A percentile compares a stretch with the other conserved stretches of the same genome.
These are phyloP conservation scores for Nemurella pictetii DNA, from an alignment of 2,888 invertebrate species.

Conservation along the genomic window DNA sequence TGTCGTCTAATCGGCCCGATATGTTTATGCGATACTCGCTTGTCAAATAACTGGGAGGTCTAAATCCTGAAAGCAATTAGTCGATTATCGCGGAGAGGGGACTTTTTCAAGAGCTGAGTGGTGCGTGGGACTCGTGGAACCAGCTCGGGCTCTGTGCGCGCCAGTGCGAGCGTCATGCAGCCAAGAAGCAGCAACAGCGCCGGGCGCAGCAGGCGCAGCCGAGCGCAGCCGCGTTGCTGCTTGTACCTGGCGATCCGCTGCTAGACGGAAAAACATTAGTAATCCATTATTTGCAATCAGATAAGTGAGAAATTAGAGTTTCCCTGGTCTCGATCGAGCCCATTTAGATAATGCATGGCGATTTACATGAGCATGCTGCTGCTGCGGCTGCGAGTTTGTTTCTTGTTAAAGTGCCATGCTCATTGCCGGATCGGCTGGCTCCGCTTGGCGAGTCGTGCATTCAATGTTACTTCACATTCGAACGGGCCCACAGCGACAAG, in stretches of 20 bases:
- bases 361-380: background rate
- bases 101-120: constrained; percentile 17
- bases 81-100: background rate
- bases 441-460: background rate
- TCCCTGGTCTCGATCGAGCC: background rate
- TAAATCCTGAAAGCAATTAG: constrained; percentile 27
- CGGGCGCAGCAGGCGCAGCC: background rate
- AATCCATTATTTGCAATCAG: constrained; percentile 28
- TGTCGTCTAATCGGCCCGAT: constrained; percentile 15
- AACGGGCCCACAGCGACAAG: background rate
- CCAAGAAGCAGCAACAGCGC: too few species aligned
- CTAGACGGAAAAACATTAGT: background rate
- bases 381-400: background rate
- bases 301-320: background rate
- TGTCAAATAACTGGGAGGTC: constrained; percentile 27
- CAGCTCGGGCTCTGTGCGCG: background rate
- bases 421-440: too few species aligned
- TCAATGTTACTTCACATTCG: background rate
- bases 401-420: too few species aligned
- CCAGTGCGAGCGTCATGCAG: background rate
- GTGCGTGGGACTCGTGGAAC: constrained; percentile 8
- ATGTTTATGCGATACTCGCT: constrained; percentile 22
- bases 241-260: background rate
- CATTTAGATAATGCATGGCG: background rate
- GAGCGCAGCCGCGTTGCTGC: background rate